Evolutionary conservation across 2,888 invertebrate genomes (phyloP).

Genomic region (Icerya purchasi): DNA sequence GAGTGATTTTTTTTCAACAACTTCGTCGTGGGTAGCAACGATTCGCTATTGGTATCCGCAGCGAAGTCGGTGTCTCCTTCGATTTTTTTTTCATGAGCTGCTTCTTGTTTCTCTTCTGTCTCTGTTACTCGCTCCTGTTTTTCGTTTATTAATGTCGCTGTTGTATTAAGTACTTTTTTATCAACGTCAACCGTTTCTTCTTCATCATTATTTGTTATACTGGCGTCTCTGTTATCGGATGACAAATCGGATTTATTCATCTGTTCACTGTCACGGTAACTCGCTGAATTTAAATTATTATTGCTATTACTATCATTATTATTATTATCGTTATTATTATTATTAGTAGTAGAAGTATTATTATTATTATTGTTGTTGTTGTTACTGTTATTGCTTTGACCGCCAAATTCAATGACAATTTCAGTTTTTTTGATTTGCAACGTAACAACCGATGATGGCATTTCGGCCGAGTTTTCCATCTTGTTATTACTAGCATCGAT

Average conservation of each 20-base stretch:
- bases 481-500: background rate
- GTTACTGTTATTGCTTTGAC: background rate
- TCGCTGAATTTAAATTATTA: background rate
- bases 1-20: background rate
- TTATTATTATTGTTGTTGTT: background rate
- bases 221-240: background rate
- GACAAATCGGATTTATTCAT: background rate
- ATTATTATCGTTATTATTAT: background rate
- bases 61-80: background rate
- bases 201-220: background rate
- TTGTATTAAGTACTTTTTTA: background rate
- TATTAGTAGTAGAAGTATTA: background rate
- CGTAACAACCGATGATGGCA: conserved; percentile 19
- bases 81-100: background rate
- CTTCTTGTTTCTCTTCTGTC: background rate
- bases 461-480: background rate
- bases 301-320: background rate
- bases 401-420: conserved; percentile 21
- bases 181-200: background rate
- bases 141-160: background rate
- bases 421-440: conserved; percentile 21
- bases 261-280: background rate
- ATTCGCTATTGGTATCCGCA: background rate
- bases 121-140: background rate
- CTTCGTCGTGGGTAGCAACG: background rate